Conservation (phyloP, 2,797 vertebrate species). For the Eupleurogrammus muticus region DNA sequence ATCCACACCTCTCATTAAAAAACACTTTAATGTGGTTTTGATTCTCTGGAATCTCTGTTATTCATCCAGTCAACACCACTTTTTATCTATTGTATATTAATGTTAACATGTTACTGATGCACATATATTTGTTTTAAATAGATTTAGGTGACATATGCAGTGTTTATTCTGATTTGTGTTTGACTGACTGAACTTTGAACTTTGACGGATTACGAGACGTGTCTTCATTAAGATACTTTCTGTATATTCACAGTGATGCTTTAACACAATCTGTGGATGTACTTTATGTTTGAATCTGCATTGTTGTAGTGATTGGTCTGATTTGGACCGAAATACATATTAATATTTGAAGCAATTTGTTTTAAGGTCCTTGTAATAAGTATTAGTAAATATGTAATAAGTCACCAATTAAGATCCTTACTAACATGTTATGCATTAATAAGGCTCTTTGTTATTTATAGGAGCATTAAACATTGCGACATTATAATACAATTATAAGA, state of each 20-base stretch:
- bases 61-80: background rate
- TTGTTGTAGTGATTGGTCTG: background rate
- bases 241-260: slow-evolving; percentile 11
- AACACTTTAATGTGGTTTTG: background rate
- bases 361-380: no score
- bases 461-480: no score
- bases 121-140: slow-evolving; percentile 25
- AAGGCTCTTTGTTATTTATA: no score
- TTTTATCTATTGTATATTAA: slow-evolving; percentile 16
- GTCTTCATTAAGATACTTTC: background rate
- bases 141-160: slow-evolving; percentile 11
- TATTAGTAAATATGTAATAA: no score
- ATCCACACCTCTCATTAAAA: slow-evolving; percentile 8
- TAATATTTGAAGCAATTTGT: background rate
- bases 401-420: no score
- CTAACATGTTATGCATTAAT: no score
- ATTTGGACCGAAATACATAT: background rate
- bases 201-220: background rate
- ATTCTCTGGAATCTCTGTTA: background rate
- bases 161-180: background rate
- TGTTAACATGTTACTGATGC: slow-evolving; percentile 8
- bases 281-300: background rate
- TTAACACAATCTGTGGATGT: no score
- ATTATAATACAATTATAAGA: no score
- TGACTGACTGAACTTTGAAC: background rate